Conservation (phyloP, 2,797 vertebrate species). For the Melanotaenia parkinsoni region DNA sequence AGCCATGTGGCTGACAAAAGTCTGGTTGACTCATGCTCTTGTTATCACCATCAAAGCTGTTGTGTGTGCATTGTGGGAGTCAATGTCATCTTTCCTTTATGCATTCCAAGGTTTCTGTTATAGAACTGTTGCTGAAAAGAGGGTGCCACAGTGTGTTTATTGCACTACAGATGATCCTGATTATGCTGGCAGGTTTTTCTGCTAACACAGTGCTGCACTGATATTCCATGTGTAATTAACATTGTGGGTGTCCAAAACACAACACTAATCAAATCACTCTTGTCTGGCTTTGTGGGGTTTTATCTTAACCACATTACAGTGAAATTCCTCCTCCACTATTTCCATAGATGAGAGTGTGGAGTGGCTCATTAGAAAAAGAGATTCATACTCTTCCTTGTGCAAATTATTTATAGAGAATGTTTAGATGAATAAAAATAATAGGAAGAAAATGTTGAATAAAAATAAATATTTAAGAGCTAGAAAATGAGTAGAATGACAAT, state of each 20-base stretch:
- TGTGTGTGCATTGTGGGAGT: slow-evolving; percentile 29
- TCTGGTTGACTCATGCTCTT: slow-evolving; percentile 65
- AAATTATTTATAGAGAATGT: slow-evolving; percentile 18
- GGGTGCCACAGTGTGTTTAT: slow-evolving; percentile 55
- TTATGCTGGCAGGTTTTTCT: slow-evolving; percentile 38
- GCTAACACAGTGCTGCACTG: slow-evolving; percentile 25
- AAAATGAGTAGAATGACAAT: slow-evolving; percentile 10
- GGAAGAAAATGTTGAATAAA: not conserved
- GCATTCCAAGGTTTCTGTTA: slow-evolving; percentile 33
- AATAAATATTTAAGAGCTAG: slow-evolving; percentile 39
- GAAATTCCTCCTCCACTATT: slow-evolving; percentile 52
- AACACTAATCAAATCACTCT: slow-evolving; percentile 60
- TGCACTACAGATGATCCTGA: slow-evolving; percentile 55
- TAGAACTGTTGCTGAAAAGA: slow-evolving; percentile 33
- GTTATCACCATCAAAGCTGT: slow-evolving; percentile 55
- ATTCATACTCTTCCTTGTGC: slow-evolving; percentile 26
- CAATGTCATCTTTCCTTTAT: slow-evolving; percentile 31
- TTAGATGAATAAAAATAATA: slow-evolving; percentile 29
- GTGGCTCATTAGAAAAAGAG: slow-evolving; percentile 4
- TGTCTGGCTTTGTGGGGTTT: slow-evolving; percentile 58
- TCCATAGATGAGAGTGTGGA: slow-evolving; percentile 37
- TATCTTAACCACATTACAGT: slow-evolving; percentile 27
- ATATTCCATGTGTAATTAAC: slow-evolving; percentile 63
- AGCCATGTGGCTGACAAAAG: slow-evolving; percentile 76
- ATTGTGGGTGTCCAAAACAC: slow-evolving; percentile 62